phyloP scores from a whole-genome alignment of 1,140 invertebrate genomes.

The Nylanderia fulva region DNA sequence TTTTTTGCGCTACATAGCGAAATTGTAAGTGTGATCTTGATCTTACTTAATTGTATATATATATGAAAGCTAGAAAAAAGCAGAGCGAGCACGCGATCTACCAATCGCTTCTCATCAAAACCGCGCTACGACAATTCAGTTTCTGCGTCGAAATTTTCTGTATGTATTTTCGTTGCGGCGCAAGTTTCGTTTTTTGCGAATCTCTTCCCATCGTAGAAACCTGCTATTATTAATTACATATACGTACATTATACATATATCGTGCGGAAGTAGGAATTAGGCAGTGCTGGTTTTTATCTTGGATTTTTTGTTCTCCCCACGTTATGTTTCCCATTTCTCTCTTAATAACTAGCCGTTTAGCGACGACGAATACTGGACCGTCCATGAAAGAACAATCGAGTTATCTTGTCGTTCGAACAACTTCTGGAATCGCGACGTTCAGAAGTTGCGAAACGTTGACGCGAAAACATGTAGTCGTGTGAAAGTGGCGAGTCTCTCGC shows the following conservation, averaged over 20 bases:
- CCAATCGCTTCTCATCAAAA: conserved; percentile 58
- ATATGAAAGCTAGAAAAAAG: conserved; percentile 50
- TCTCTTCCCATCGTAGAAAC: conserved; percentile 61
- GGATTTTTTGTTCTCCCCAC: conserved; percentile 59
- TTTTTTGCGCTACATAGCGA: conserved; percentile 68
- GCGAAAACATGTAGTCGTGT: conserved; percentile 25
- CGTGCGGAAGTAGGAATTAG: conserved; percentile 71
- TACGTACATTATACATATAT: conserved; percentile 58
- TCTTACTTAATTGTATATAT: conserved; percentile 54
- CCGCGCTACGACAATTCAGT: conserved; percentile 51
- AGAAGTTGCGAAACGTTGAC: conserved; percentile 7
- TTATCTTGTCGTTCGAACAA: neutral
- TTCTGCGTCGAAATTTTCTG: conserved; percentile 56
- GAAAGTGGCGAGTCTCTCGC: neutral
- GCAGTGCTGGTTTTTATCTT: conserved; percentile 64
- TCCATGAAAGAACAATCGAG: conserved; percentile 78
- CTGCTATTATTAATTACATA: conserved; percentile 61
- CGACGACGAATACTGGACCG: conserved; percentile 80
- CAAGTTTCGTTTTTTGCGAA: conserved; percentile 58
- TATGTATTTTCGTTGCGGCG: conserved; percentile 58
- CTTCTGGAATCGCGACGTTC: neutral
- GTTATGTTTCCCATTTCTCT: conserved; percentile 60
- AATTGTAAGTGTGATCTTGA: conserved; percentile 58
- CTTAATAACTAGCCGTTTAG: conserved; percentile 62
- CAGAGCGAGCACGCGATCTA: conserved; percentile 59